Evolutionary conservation across 1,140 invertebrate species (phyloP).

Genomic region (Drosophila virilis): DNA sequence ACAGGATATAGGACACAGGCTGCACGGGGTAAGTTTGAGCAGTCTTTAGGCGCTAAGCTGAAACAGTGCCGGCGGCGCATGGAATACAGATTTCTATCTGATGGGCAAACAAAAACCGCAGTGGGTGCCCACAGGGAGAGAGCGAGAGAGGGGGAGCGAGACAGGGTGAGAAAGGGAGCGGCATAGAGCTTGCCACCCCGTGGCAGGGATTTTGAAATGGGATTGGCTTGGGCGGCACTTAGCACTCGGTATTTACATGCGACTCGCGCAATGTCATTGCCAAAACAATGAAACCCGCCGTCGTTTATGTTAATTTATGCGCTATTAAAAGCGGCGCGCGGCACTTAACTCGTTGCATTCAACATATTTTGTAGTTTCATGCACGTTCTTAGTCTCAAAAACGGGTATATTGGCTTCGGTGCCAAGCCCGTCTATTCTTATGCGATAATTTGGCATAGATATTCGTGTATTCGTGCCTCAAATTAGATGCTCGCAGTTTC

Average conservation of each 20-base stretch:
- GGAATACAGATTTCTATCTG: slow-evolving; percentile 73
- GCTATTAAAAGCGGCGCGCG: slow-evolving; percentile 77
- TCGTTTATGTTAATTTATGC: slow-evolving; percentile 80
- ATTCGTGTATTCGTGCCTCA: too few species aligned
- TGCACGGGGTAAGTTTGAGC: slow-evolving; percentile 38
- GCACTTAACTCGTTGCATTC: slow-evolving; percentile 70
- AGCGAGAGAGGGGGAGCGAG: not conserved
- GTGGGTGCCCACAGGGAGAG: slow-evolving; percentile 54
- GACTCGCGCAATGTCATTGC: slow-evolving; percentile 74
- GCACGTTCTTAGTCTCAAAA: too few species aligned
- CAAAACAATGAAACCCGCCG: slow-evolving; percentile 55
- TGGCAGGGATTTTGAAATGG: slow-evolving; percentile 28
- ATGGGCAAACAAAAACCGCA: slow-evolving; percentile 81
- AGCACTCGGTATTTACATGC: slow-evolving; percentile 65
- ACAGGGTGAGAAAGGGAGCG: not conserved
- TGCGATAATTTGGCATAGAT: too few species aligned
- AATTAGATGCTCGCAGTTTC: too few species aligned
- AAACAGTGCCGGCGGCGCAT: slow-evolving; percentile 10
- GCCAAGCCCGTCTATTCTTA: too few species aligned
- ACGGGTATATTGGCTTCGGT: too few species aligned
- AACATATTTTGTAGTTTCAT: not conserved
- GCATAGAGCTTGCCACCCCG: slow-evolving; percentile 27
- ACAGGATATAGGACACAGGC: not conserved
- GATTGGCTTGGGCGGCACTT: slow-evolving; percentile 31
- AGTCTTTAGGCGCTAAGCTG: slow-evolving; percentile 56